Conservation (phyloP, 2,113 vertebrate genomes). For the Mohoua ochrocephala region DNA sequence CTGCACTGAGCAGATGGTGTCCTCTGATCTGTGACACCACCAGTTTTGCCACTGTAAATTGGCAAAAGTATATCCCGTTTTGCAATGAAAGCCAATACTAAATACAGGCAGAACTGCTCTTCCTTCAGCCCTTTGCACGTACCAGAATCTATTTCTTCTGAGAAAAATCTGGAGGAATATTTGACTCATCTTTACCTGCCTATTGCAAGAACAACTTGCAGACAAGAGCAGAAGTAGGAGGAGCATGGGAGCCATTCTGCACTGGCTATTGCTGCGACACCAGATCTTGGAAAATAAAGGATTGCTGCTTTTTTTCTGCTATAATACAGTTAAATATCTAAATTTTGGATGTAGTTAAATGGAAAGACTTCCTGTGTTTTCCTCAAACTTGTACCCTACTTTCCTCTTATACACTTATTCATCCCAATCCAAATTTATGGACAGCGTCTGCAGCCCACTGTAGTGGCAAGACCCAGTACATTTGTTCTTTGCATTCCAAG, state of each 20-base stretch:
- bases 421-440: neutral
- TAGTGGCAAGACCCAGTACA: neutral
- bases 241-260: neutral
- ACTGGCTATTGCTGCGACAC: neutral
- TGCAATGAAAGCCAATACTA: neutral
- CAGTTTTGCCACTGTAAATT: neutral
- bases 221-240: neutral
- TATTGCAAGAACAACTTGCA: neutral
- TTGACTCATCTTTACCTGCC: neutral
- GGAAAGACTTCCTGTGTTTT: neutral
- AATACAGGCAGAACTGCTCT: neutral
- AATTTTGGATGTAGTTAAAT: neutral
- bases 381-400: neutral
- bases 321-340: neutral
- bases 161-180: neutral
- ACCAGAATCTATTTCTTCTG: neutral
- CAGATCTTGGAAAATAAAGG: neutral
- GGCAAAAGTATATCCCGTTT: neutral
- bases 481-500: neutral
- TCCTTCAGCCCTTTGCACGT: neutral
- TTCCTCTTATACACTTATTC: neutral
- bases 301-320: neutral
- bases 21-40: neutral
- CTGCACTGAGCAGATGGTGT: neutral
- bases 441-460: neutral